These are phyloP conservation scores for Steatornis caripensis DNA, from an alignment of 2,113 vertebrate species.

Conservation along the genomic window DNA sequence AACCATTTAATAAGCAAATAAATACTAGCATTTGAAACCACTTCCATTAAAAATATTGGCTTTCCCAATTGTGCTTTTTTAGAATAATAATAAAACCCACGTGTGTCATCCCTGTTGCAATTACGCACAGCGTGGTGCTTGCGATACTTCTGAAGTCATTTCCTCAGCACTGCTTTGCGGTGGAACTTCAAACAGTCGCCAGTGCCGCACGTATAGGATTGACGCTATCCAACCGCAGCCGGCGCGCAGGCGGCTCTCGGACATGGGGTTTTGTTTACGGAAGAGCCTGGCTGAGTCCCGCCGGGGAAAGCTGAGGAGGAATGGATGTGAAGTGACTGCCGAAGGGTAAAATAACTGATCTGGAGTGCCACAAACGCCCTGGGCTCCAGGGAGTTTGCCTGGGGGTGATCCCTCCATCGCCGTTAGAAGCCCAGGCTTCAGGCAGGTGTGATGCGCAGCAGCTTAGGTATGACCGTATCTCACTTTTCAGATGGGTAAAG, in stretches of 20 bases:
- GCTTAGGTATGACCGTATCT: neutral
- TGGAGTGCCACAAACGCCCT: neutral
- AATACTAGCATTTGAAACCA: neutral
- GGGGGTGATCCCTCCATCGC: rapidly evolving
- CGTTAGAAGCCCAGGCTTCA: neutral
- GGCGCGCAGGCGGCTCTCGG: neutral
- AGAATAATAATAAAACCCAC: neutral
- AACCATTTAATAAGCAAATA: conserved; percentile 6
- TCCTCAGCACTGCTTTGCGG: neutral
- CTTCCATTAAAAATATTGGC: conserved; percentile 19
- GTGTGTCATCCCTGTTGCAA: neutral
- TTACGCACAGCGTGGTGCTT: neutral
- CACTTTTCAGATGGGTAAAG: neutral
- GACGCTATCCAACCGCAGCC: neutral
- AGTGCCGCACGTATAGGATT: neutral
- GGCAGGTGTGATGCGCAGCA: rapidly evolving
- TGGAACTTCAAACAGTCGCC: neutral
- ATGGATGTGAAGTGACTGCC: neutral
- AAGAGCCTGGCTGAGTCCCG: neutral
- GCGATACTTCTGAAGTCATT: neutral
- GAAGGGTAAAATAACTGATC: neutral
- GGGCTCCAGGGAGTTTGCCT: neutral
- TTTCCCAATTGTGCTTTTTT: neutral
- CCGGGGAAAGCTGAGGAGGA: neutral
- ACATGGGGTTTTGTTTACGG: neutral